Percentiles rank a stretch among this genome's conserved stretches.
Conservation (phyloP, 2,113 vertebrate genomes). For the Prinia subflava region DNA sequence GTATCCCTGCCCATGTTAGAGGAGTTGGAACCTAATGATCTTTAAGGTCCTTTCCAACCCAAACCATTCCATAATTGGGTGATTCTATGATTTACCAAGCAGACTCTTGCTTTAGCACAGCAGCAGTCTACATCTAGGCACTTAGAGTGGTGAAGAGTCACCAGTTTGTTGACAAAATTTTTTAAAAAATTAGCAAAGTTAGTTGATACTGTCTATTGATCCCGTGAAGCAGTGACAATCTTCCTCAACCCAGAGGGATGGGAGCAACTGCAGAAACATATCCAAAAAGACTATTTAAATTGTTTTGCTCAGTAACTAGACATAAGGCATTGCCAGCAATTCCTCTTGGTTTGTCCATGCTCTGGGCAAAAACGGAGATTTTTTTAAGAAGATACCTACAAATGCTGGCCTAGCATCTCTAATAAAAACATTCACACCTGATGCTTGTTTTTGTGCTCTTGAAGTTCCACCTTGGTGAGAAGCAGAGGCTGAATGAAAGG, state of each 20-base stretch:
- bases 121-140: not conserved
- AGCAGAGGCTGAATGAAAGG: not conserved
- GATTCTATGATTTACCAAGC: not conserved
- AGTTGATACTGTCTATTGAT: not conserved
- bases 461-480: not conserved
- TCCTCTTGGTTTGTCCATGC: not conserved
- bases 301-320: not conserved
- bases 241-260: not conserved
- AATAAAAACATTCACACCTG: not conserved
- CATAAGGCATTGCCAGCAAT: not conserved
- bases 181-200: not conserved
- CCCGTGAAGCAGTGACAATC: not conserved
- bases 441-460: not conserved
- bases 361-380: not conserved
- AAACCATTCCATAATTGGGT: not conserved
- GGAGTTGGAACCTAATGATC: not conserved
- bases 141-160: not conserved
- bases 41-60: not conserved
- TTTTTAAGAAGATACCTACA: not conserved
- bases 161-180: not conserved
- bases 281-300: not conserved
- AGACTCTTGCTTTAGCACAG: not conserved
- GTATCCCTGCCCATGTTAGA: not conserved
- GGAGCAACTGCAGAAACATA: not conserved
- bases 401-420: not conserved